A percentile compares a stretch with the other conserved stretches of the same genome.
Evolutionary conservation across 2,797 vertebrate species (phyloP).

Genomic region (Chiloscyllium punctatum): DNA sequence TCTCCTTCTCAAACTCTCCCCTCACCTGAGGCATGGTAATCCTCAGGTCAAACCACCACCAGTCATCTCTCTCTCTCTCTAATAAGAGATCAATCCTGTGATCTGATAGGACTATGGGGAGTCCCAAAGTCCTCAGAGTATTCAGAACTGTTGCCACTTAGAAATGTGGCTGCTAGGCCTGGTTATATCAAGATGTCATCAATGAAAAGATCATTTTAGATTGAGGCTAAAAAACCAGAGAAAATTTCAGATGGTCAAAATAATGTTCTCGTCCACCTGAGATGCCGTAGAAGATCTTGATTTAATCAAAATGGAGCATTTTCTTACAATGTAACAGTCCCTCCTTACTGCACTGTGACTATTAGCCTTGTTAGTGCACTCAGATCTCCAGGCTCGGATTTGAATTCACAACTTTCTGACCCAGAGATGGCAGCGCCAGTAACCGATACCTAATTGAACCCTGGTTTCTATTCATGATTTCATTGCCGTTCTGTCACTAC

Average conservation of each 20-base stretch:
- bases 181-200: not conserved
- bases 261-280: not conserved
- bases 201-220: not conserved
- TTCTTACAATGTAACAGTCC: not conserved
- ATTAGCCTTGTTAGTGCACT: not conserved
- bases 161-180: not conserved
- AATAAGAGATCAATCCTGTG: no score
- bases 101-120: no score
- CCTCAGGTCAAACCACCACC: no score
- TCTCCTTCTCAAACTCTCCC: no score
- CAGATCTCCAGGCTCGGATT: not conserved
- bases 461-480: not conserved
- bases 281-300: no score
- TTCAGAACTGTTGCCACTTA: not conserved
- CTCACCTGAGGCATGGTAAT: no score
- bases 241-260: not conserved
- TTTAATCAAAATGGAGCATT: not conserved
- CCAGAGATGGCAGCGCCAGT: not conserved
- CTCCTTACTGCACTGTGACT: not conserved
- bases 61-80: no score
- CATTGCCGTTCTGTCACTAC: no score
- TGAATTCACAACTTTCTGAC: not conserved
- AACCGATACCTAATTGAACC: not conserved
- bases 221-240: not conserved
- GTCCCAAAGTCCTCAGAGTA: not conserved